Conservation (phyloP, 2,888 invertebrate genomes). For the Hedya salicella region DNA sequence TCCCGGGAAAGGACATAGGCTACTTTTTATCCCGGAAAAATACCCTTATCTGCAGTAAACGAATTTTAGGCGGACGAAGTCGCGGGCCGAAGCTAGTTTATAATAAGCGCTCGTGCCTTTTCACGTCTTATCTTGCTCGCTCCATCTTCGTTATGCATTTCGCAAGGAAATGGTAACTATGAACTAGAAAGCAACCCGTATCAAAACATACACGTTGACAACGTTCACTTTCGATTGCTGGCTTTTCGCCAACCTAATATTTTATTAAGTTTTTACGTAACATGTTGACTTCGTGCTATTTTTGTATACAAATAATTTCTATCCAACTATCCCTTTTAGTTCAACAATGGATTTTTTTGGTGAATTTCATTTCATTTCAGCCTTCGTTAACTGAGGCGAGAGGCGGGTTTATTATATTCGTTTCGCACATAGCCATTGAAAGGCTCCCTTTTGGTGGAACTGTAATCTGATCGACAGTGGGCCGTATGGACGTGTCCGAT, state of each 20-base stretch:
- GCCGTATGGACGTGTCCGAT: background rate
- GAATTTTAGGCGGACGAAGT: too few relatives aligned
- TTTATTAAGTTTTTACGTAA: constrained; percentile 22
- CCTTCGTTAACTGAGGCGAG: constrained; percentile 18
- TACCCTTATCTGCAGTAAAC: too few relatives aligned
- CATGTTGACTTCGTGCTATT: constrained; percentile 16
- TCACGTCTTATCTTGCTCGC: too few relatives aligned
- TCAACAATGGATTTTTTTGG: constrained; percentile 7
- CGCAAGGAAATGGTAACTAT: background rate
- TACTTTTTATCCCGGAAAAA: too few relatives aligned
- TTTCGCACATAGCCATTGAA: constrained; percentile 3
- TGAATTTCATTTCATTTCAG: constrained; percentile 26
- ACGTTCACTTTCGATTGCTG: constrained; percentile 25
- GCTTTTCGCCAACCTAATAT: constrained; percentile 15
- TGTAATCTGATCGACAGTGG: constrained; percentile 30
- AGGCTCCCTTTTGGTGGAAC: constrained; percentile 19
- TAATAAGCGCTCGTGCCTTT: too few relatives aligned
- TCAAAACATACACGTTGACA: constrained; percentile 4
- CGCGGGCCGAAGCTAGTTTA: too few relatives aligned
- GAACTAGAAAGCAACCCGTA: too few relatives aligned
- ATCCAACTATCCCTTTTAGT: background rate
- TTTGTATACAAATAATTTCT: constrained; percentile 8
- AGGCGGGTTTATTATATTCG: constrained; percentile 27
- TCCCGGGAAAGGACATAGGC: too few relatives aligned
- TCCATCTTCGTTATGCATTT: background rate